Evolutionary conservation across 2,113 vertebrate genomes (phyloP).

Genomic region (Rhabdomys dilectus): DNA sequence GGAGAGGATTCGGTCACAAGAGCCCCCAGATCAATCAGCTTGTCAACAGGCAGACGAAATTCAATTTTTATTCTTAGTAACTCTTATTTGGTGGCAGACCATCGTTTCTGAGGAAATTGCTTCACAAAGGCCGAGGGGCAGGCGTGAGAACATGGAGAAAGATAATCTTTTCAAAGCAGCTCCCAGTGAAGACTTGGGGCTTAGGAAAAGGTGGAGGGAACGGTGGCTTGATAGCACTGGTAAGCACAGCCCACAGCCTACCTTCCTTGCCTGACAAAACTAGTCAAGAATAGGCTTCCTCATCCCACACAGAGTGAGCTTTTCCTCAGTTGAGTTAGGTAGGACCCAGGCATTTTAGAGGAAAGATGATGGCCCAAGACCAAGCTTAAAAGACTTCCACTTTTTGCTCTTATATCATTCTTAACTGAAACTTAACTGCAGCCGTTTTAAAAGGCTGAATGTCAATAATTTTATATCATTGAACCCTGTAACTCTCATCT

Average conservation of each 20-base stretch:
- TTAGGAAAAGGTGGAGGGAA: slow-evolving; percentile 36
- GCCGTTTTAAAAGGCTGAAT: neutral
- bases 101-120: slow-evolving; percentile 87
- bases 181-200: slow-evolving; percentile 66
- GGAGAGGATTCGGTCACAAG: slow-evolving; percentile 95
- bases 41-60: slow-evolving; percentile 97
- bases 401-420: neutral
- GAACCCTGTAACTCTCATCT: neutral
- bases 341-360: neutral
- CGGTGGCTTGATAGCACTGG: neutral
- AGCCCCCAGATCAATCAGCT: slow-evolving; percentile 99
- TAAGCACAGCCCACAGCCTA: too few relatives aligned
- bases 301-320: neutral
- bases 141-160: slow-evolving; percentile 66
- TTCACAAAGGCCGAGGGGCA: slow-evolving; percentile 82
- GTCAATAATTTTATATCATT: neutral
- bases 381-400: neutral
- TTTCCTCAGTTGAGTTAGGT: neutral
- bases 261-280: neutral
- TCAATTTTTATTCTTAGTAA: slow-evolving; percentile 99
- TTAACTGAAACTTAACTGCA: neutral
- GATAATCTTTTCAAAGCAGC: slow-evolving; percentile 81
- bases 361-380: neutral
- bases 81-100: slow-evolving; percentile 90
- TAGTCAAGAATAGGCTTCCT: accelerated